A percentile compares a stretch with the other conserved stretches of the same genome.
Conservation (phyloP, 2,797 vertebrate species). For the Helicolenus hilgendorfi region DNA sequence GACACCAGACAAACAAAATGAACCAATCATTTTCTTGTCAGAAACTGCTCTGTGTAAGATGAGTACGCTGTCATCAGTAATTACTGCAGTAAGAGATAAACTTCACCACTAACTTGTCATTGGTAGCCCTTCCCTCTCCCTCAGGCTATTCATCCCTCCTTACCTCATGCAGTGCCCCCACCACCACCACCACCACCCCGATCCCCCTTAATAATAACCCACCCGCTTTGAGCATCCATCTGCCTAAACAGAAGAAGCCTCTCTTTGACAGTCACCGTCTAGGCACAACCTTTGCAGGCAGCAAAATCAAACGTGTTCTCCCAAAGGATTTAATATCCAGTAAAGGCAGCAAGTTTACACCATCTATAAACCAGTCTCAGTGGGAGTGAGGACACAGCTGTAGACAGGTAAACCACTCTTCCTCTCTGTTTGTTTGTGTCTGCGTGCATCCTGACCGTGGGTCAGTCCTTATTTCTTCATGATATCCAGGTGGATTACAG, state of each 20-base stretch:
- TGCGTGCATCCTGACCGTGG: conserved; percentile 4
- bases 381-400: conserved; percentile 52
- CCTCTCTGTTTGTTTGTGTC: conserved; percentile 39
- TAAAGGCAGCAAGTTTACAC: conserved; percentile 51
- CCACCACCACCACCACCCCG: background rate
- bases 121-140: conserved; percentile 65
- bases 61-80: conserved; percentile 63
- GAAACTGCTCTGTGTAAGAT: conserved; percentile 63
- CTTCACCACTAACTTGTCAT: conserved; percentile 69
- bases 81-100: conserved; percentile 55
- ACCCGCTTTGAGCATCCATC: conserved; percentile 59
- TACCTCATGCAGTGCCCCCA: conserved; percentile 49
- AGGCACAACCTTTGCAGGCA: conserved; percentile 47
- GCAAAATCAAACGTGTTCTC: conserved; percentile 48
- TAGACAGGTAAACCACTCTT: conserved; percentile 73
- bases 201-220: conserved; percentile 72
- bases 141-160: conserved; percentile 59
- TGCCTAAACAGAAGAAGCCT: conserved; percentile 63
- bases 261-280: conserved; percentile 60
- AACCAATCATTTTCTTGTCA: conserved; percentile 63
- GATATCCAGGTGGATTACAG: conserved; percentile 33
- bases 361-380: conserved; percentile 50
- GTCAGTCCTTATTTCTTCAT: conserved; percentile 7
- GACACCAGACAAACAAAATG: conserved; percentile 33
- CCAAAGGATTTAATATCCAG: conserved; percentile 70